Percentiles rank a stretch among this genome's conserved stretches.
Evolutionary conservation across 2,113 vertebrate species (phyloP).

Genomic region (Tenrec ecaudatus): DNA sequence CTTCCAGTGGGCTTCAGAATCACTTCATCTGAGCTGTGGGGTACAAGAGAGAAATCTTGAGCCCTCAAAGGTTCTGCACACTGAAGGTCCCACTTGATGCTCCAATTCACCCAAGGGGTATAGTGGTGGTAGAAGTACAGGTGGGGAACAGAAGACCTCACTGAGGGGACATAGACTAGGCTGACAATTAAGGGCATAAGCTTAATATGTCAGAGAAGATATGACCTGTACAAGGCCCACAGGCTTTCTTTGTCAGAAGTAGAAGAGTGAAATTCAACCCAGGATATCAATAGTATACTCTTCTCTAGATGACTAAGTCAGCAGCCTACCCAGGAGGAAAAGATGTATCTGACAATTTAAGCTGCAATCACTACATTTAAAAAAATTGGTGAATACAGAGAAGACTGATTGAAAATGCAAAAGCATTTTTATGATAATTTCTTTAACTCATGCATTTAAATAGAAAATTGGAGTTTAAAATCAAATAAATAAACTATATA

Average conservation of each 20-base stretch:
- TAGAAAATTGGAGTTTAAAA: slow-evolving; percentile 39
- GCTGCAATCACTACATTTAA: slow-evolving; percentile 46
- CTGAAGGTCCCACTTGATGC: slow-evolving; percentile 27
- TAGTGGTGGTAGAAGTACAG: background rate
- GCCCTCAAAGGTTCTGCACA: slow-evolving; percentile 11
- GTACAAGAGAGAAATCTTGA: slow-evolving; percentile 57
- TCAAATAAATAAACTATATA: slow-evolving; percentile 23
- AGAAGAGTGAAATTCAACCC: background rate
- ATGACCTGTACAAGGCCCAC: slow-evolving; percentile 36
- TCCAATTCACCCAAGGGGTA: slow-evolving; percentile 6
- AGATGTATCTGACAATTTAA: slow-evolving; percentile 29
- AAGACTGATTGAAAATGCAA: background rate
- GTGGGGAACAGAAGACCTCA: background rate
- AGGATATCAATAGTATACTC: background rate
- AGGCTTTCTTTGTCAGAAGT: slow-evolving; percentile 26
- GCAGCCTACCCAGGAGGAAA: slow-evolving; percentile 23
- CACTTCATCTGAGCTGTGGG: slow-evolving; percentile 93
- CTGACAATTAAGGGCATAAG: slow-evolving; percentile 56
- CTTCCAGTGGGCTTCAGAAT: slow-evolving; percentile 93
- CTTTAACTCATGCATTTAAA: slow-evolving; percentile 30
- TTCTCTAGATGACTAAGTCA: slow-evolving; percentile 58
- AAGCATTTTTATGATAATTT: slow-evolving; percentile 48
- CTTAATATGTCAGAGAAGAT: slow-evolving; percentile 46
- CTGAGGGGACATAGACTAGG: background rate
- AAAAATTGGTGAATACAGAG: slow-evolving; percentile 56